Evolutionary conservation across 2,888 invertebrate species (phyloP), one percentile per base, ranked within the genome.

Genomic region (Orgyia antiqua): DNA sequence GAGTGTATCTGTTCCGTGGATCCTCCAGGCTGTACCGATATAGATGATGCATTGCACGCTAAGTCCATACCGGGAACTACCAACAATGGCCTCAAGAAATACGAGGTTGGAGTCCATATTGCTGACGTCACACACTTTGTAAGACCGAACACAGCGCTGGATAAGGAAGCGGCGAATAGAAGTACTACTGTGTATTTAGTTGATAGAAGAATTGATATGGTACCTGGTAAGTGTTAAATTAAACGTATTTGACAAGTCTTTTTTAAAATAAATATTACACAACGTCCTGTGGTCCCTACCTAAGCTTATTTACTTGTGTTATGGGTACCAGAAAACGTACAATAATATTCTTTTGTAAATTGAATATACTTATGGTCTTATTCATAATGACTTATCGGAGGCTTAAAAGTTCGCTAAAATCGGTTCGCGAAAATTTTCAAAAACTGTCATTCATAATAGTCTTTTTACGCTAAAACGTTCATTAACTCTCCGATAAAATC

Each of bases 71-170:
- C 88, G 0, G 93, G 93, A 60, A 92, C 19, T 8, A 64, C 72
- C 0, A 10, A 31, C 1, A 53, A 63, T 23, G 78, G 74, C 0
- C 57, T 70, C 1, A 39, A 41, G n/a, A 59, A 43, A 17, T 82
- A 65, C 57, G 72, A 92, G 72, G 92, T 98, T 29, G 99, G 99
- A 9, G 99, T 99, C 0, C 99, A 99, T 64, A 99, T 99, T 40
- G 99, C 99, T 4, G 99, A 99, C 83, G 99, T 99, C 4, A 96
- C 97, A 1, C 95, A 99, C 82, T 99, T 99, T 62, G 96, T 99
- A 37, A 87, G 96, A 24, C 98, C 98, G 0, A 92, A 94, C 31
- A 97, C 94, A 17, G 95, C 98, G 0, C 68, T 99, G 29, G 99
- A 99, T 60, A 88, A 90, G 46, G 98, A 99, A 72, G 99, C 99